Conservation (phyloP, 2,797 vertebrate species). For the Lindbergichthys nudifrons region DNA sequence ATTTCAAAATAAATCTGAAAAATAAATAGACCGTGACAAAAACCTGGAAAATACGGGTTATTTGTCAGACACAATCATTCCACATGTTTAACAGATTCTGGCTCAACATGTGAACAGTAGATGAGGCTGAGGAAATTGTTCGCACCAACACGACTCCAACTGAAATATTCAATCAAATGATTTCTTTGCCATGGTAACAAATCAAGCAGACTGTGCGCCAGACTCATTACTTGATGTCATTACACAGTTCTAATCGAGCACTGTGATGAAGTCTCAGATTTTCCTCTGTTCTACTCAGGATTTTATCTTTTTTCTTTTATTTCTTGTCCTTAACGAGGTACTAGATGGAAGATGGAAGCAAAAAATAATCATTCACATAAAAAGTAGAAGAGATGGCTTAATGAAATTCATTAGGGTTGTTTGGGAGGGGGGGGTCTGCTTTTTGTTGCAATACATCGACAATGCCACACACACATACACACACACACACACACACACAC, state of each 20-base stretch:
- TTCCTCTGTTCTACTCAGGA: conserved; percentile 17
- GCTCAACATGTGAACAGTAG: too few relatives aligned
- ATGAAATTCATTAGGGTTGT: too few relatives aligned
- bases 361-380: conserved; percentile 29
- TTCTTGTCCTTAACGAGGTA: conserved; percentile 18
- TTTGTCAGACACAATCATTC: too few relatives aligned
- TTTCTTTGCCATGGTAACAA: conserved; percentile 50
- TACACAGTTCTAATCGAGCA: conserved; percentile 45
- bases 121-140: too few relatives aligned
- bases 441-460: conserved; percentile 9
- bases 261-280: conserved; percentile 56
- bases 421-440: neutral
- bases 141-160: neutral
- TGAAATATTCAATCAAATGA: conserved; percentile 41
- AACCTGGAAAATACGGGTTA: too few relatives aligned
- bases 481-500: neutral
- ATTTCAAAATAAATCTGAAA: too few relatives aligned
- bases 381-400: neutral
- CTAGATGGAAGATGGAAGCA: conserved; percentile 10
- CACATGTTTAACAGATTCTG: too few relatives aligned
- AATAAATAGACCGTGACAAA: too few relatives aligned
- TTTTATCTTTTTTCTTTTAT: conserved; percentile 11
- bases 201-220: conserved; percentile 43
- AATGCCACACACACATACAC: neutral
- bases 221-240: conserved; percentile 65